phyloP scores from a whole-genome alignment of 2,888 invertebrate genomes.

The Phortica magna region DNA sequence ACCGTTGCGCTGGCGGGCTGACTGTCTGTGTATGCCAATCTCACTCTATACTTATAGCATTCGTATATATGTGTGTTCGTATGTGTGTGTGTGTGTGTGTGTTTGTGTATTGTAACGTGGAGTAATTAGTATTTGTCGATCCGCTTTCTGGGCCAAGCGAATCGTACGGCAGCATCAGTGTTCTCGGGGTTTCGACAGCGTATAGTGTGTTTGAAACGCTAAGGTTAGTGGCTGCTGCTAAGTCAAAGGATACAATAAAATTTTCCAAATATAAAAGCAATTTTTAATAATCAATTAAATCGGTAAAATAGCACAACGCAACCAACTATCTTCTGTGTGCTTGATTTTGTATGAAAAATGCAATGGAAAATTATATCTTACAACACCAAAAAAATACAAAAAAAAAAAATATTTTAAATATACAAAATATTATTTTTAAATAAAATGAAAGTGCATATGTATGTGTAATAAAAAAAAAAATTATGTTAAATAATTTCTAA shows the following conservation, averaged over 20 bases:
- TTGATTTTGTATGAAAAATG: no score
- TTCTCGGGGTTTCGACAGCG: conserved; percentile 79
- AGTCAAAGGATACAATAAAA: conserved; percentile 60
- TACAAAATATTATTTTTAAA: background rate
- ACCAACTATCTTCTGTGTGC: no score
- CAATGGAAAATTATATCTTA: no score
- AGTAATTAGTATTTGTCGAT: conserved; percentile 59
- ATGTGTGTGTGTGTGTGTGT: conserved; percentile 36
- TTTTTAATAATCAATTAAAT: conserved; percentile 12
- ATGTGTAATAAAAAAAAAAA: conserved; percentile 23
- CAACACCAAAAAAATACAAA: conserved; percentile 6
- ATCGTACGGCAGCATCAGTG: conserved; percentile 78
- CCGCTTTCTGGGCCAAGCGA: conserved; percentile 76
- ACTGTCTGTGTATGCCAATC: conserved; percentile 34
- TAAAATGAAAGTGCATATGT: conserved; percentile 23
- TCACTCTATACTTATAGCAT: background rate
- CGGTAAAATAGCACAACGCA: background rate
- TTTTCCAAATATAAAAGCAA: conserved; percentile 33
- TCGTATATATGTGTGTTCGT: conserved; percentile 20
- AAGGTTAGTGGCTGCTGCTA: conserved; percentile 76
- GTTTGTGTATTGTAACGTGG: conserved; percentile 42
- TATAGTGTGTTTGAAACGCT: conserved; percentile 79
- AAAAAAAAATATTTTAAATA: conserved; percentile 16
- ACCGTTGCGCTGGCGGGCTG: no score
- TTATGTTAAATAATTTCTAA: background rate